Evolutionary conservation across 1,140 invertebrate genomes (phyloP).

Genomic region (Rhyzopertha dominica): DNA sequence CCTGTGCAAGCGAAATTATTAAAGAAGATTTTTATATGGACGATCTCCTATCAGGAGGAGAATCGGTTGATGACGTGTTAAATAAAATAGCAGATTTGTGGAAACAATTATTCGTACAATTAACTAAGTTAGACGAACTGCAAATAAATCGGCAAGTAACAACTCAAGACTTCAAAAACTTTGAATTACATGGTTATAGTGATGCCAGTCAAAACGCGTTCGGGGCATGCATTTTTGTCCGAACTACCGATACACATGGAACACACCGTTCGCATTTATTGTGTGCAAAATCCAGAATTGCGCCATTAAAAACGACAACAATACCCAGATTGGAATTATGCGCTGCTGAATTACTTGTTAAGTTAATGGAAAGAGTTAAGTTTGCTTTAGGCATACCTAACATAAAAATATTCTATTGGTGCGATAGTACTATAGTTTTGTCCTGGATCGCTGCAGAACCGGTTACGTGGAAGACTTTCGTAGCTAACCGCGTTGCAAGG

Average conservation of each 20-base stretch:
- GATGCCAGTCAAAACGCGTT: slow-evolving; percentile 34
- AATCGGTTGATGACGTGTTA: slow-evolving; percentile 25
- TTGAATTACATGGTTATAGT: slow-evolving; percentile 33
- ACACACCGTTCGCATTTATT: slow-evolving; percentile 9
- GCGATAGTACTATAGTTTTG: slow-evolving; percentile 44
- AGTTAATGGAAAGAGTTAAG: slow-evolving; percentile 17
- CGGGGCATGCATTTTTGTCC: slow-evolving; percentile 30
- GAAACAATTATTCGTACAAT: slow-evolving; percentile 9
- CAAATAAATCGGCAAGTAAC: slow-evolving; percentile 18
- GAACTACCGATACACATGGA: slow-evolving; percentile 10
- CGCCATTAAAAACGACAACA: slow-evolving; percentile 35
- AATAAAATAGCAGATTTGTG: slow-evolving; percentile 30
- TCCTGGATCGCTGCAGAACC: slow-evolving; percentile 27
- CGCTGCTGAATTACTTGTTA: slow-evolving; percentile 23
- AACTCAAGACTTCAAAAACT: slow-evolving; percentile 14
- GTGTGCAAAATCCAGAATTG: slow-evolving; percentile 28
- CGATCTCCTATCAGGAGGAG: slow-evolving; percentile 43
- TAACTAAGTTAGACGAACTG: slow-evolving; percentile 11
- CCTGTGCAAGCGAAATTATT: slow-evolving; percentile 31
- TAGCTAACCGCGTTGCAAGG: slow-evolving; percentile 37
- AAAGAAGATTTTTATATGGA: slow-evolving; percentile 47
- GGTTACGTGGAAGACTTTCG: slow-evolving; percentile 31
- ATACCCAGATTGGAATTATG: slow-evolving; percentile 30
- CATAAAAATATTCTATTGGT: slow-evolving; percentile 30
- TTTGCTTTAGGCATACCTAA: slow-evolving; percentile 10